phyloP scores from a whole-genome alignment of 2,888 invertebrate species.

The Drosophila glabriapex region DNA sequence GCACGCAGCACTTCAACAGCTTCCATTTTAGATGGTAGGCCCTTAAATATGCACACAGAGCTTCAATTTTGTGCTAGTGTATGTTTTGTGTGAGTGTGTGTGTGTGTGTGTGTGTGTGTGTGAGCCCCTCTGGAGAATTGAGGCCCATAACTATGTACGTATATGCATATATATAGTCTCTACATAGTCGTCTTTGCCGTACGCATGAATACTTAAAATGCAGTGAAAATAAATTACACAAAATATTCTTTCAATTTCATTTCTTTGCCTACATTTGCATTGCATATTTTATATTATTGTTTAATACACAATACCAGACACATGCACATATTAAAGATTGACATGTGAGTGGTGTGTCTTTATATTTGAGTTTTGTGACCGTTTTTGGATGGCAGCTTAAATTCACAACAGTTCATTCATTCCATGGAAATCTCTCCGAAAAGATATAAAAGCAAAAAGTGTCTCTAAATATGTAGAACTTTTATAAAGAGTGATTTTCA shows the following conservation, averaged over 20 bases:
- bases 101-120: neutral
- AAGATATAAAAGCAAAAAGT: neutral
- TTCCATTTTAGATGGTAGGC: constrained; percentile 38
- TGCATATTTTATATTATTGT: constrained; percentile 22
- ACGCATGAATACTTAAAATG: constrained; percentile 76
- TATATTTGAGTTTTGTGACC: neutral
- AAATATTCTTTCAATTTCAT: constrained; percentile 74
- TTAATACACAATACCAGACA: constrained; percentile 10
- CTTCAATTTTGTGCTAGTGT: constrained; percentile 34
- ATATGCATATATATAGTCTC: constrained; percentile 7
- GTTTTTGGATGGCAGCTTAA: neutral
- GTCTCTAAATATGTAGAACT: neutral
- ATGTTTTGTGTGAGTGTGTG: neutral
- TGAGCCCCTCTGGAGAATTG: constrained; percentile 38
- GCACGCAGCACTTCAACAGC: constrained; percentile 39
- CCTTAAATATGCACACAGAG: constrained; percentile 63
- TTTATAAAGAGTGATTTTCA: neutral
- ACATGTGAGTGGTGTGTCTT: neutral
- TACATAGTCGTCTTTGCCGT: constrained; percentile 15
- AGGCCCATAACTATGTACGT: constrained; percentile 48
- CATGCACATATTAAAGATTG: neutral
- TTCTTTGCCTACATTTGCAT: constrained; percentile 38
- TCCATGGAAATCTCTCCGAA: neutral
- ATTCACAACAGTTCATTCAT: neutral
- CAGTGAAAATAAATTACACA: constrained; percentile 61